Conservation (phyloP, 1,140 invertebrate species). For the Drosophila ogumai region DNA sequence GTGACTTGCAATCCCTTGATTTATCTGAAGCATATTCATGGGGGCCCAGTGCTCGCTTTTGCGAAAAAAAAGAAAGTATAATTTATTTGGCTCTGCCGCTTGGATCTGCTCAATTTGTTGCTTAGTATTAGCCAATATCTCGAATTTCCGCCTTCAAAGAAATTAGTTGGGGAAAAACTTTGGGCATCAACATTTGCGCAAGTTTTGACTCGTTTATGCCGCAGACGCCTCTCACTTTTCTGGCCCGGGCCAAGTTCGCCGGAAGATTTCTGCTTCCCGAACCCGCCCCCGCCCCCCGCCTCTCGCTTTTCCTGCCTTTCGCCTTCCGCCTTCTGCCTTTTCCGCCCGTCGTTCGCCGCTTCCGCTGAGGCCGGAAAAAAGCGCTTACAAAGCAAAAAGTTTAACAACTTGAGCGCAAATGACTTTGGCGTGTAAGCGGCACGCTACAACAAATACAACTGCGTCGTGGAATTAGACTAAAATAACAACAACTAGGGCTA, state of each 20-base stretch:
- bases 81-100: slow-evolving; percentile 16
- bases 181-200: slow-evolving; percentile 70
- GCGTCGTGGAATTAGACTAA: slow-evolving; percentile 64
- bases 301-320: background rate
- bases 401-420: slow-evolving; percentile 77
- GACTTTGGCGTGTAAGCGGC: slow-evolving; percentile 76
- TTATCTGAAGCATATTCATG: slow-evolving; percentile 14
- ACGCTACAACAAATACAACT: slow-evolving; percentile 66
- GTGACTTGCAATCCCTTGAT: background rate
- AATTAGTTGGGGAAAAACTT: slow-evolving; percentile 68
- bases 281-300: too few relatives aligned
- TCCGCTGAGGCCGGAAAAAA: slow-evolving; percentile 72
- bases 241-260: slow-evolving; percentile 18
- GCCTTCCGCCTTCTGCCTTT: background rate
- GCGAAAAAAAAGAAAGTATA: slow-evolving; percentile 3
- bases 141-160: slow-evolving; percentile 48
- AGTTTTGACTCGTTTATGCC: slow-evolving; percentile 71
- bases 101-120: slow-evolving; percentile 52
- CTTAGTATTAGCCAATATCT: slow-evolving; percentile 32
- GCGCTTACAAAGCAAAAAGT: slow-evolving; percentile 77
- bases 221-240: slow-evolving; percentile 30
- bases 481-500: slow-evolving; percentile 54
- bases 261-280: slow-evolving; percentile 20
- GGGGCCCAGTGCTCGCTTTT: background rate
- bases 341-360: slow-evolving; percentile 40